Evolutionary conservation across 2,888 invertebrate species (phyloP), one percentile per base, ranked within the genome.

Genomic region (Ametastegia equiseti): DNA sequence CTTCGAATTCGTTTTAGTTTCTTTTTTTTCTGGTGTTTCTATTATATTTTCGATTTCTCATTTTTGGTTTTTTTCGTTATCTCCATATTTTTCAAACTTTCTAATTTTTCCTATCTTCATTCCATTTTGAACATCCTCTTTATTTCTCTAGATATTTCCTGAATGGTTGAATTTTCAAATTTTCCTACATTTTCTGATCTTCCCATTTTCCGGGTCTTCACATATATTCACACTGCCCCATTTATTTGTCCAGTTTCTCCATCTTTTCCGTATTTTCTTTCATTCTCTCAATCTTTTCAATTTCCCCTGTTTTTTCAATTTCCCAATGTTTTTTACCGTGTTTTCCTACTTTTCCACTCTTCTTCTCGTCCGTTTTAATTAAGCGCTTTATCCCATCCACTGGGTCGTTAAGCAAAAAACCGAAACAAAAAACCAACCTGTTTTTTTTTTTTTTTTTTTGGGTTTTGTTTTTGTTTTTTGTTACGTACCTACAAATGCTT

Each of bases 401-500:
- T 71, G 42, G 71, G 47, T 71, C 71, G 71, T 71, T 13, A 15
- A 27, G 1, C 1, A 19, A 67, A 23, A 71, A 71, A 30, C 13
- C 19, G 47, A 27, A 36, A 45, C 23, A 27, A 19, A 45, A 13
- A 47, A 27, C 23, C 30, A 30, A 60, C 60, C 60, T 30, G 60
- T 60, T 57, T 30, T 60, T 30, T 71, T 63, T 63, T 60, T 63
- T 60, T 63, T 63, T 4, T 13, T 54, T 54, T 1, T 13, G 4
- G 54, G 9, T 54, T 4, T 54, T 15, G 54, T 54, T n/a, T 7
- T n/a, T n/a, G 19, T 13, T 19, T 54, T 36, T 36, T 19, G 65
- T 36, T 39, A 67, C n/a, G 65, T 67, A 67, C 36, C 47, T 45
- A 47, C 45, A 45, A 71, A 71, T 45, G 71, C 27, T 71, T 71